phyloP scores from a whole-genome alignment of 2,888 invertebrate genomes.

The Nephrocerus scutellatus region DNA sequence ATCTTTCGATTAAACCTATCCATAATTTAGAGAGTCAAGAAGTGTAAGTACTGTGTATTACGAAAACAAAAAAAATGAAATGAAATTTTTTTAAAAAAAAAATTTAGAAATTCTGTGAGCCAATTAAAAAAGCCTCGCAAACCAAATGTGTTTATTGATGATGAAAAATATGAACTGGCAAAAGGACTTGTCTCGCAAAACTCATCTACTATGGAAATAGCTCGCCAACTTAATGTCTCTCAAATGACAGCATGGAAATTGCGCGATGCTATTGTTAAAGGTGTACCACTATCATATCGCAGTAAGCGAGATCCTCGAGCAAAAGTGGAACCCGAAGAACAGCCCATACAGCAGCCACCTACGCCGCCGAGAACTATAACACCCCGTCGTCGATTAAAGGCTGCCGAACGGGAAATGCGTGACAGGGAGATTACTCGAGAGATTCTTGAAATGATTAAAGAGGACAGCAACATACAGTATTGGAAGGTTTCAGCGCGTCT shows the following conservation, averaged over 20 bases:
- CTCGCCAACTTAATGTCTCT: constrained; percentile 43
- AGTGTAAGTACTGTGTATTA: too few species aligned
- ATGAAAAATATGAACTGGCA: constrained; percentile 45
- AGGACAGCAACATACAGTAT: constrained; percentile 45
- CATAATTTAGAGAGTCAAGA: constrained; percentile 33
- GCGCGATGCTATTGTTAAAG: constrained; percentile 45
- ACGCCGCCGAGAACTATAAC: constrained; percentile 21
- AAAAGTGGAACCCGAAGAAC: too few species aligned
- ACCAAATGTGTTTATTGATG: constrained; percentile 45
- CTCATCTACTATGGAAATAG: constrained; percentile 45
- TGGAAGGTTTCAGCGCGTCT: constrained; percentile 46
- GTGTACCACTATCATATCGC: constrained; percentile 44
- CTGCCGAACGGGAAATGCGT: constrained; percentile 40
- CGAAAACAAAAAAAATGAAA: not conserved
- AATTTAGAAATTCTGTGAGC: constrained; percentile 15
- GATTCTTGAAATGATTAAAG: constrained; percentile 44
- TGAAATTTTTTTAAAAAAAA: not conserved
- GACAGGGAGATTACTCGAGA: constrained; percentile 44
- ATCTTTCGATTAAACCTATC: constrained; percentile 40
- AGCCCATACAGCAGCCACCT: too few species aligned
- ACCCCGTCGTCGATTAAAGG: constrained; percentile 41
- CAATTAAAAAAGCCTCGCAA: constrained; percentile 42
- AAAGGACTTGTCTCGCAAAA: constrained; percentile 43
- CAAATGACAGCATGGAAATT: constrained; percentile 48
- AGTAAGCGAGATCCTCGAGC: constrained; percentile 39